Evolutionary conservation across 2,888 invertebrate species (phyloP).

Genomic region (Xestia ashworthii): DNA sequence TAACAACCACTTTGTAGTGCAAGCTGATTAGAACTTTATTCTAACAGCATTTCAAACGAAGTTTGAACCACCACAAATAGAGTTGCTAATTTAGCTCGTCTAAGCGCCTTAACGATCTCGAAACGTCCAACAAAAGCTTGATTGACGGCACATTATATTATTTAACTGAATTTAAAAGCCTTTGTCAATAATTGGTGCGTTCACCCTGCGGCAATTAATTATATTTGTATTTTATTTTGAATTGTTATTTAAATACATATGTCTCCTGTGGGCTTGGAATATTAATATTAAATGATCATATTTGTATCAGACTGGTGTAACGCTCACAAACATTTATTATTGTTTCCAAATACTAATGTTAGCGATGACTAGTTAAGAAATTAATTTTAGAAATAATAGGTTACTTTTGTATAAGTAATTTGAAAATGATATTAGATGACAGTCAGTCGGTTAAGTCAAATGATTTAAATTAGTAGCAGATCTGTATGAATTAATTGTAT

Average conservation of each 20-base stretch:
- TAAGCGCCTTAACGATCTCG: slow-evolving; percentile 31
- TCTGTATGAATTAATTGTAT: no score
- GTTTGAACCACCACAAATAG: no score
- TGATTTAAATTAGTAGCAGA: no score
- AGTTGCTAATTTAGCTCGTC: no score
- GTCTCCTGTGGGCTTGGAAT: background rate
- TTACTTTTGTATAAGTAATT: no score
- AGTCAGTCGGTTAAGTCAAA: no score
- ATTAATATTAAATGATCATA: slow-evolving; percentile 17
- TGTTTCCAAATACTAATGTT: slow-evolving; percentile 6
- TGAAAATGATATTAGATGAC: no score
- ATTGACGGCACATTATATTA: slow-evolving; percentile 51
- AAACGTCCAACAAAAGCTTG: slow-evolving; percentile 45
- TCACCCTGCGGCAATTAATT: slow-evolving; percentile 27
- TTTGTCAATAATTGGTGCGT: slow-evolving; percentile 38
- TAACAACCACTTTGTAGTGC: no score
- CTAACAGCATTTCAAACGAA: no score
- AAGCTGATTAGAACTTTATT: no score
- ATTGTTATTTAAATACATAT: slow-evolving; percentile 21
- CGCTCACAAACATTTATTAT: background rate
- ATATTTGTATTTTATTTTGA: slow-evolving; percentile 25
- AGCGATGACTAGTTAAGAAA: no score
- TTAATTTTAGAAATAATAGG: no score
- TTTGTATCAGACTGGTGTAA: background rate
- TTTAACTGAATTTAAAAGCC: slow-evolving; percentile 43